Conservation (phyloP, 1,140 invertebrate species). For the Pantala flavescens region DNA sequence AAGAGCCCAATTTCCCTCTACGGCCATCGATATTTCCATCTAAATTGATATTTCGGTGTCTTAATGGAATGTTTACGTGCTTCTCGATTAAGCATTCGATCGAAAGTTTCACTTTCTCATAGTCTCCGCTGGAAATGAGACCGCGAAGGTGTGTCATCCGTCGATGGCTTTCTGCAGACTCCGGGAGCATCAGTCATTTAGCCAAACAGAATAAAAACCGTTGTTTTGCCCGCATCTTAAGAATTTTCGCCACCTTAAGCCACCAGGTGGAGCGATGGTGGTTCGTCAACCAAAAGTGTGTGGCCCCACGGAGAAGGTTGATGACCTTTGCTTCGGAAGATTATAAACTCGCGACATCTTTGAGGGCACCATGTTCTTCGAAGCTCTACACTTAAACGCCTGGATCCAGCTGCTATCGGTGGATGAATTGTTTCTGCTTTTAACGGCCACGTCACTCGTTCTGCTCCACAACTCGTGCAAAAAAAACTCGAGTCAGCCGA, state of each 20-base stretch:
- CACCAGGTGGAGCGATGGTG: neutral
- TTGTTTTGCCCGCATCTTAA: neutral
- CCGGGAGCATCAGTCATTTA: neutral
- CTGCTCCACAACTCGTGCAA: no score
- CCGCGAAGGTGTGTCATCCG: neutral
- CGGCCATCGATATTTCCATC: no score
- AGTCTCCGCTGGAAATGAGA: neutral
- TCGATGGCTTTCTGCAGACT: neutral
- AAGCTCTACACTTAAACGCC: no score
- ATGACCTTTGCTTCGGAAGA: neutral
- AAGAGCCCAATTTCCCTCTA: no score
- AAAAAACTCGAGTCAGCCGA: no score
- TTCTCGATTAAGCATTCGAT: neutral
- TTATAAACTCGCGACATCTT: neutral
- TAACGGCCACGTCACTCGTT: no score
- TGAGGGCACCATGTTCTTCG: no score
- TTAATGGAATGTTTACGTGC: no score
- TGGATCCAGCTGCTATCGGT: no score
- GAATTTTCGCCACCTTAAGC: neutral
- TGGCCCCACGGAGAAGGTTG: neutral
- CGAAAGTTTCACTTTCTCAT: neutral
- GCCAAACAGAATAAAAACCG: slow-evolving; percentile 9
- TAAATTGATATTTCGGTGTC: no score
- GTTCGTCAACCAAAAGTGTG: neutral
- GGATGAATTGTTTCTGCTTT: no score